Base-by-base conservation (phyloP, 1,140 invertebrate species). In the Delia radicum region DNA sequence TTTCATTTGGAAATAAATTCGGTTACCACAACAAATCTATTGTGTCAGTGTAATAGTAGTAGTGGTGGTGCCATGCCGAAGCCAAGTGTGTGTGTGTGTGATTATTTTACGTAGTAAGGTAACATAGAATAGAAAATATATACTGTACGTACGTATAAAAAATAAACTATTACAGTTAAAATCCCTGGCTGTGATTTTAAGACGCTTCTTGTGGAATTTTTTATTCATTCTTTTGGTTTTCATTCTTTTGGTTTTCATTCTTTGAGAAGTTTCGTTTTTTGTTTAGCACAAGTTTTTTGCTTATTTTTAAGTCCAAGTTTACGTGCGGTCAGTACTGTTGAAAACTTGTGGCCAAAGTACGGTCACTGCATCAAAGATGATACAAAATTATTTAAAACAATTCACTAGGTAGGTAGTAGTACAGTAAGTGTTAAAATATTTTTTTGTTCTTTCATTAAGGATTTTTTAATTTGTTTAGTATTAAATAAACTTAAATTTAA, bases 311-410 rank as follows among this genome's bases (percentile, higher is more conserved):
- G 21, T 29, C 62, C 62, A 65, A 27, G 62, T 65, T 65, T 65
- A 65, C 62, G 62, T 65, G 62, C 62, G 62, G 62, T 65, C 62
- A 65, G 62, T 65, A 29, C 28, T n/a, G 62, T 65, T 65, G 62
- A 65, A 65, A 65, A 65, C 27, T 29, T 65, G 62, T 65, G 62
- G 62, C 27, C 62, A 65, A 65, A 65, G 28, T 63, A 26, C 61
- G 61, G 61, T 65, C 27, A 27, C 62, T 65, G 62, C 28, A 65
- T 65, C 62, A 65, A 65, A 65, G 62, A 29, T 29, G 27, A n/a
- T 65, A 65, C 62, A 28, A 27, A 29, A 10, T 10, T 42, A n/a
- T n/a, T n/a, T n/a, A n/a, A n/a, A n/a, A n/a, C n/a, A n/a, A n/a
- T n/a, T n/a, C n/a, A n/a, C n/a, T n/a, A n/a, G n/a, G n/a, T n/a